Base-by-base conservation (phyloP, 2,888 invertebrate species). In the Athalia cordata region DNA sequence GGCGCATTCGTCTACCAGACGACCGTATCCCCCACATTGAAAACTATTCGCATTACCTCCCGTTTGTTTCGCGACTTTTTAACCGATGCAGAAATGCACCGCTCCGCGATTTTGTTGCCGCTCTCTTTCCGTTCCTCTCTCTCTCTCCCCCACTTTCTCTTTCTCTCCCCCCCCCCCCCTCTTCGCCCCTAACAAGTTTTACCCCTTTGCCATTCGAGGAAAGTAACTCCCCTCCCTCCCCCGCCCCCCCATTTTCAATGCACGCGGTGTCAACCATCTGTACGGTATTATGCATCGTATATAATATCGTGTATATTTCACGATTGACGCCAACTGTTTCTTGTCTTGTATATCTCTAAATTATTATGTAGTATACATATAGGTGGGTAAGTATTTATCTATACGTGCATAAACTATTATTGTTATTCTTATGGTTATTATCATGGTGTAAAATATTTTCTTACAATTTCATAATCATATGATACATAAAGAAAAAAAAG, bases 301-400 rank as follows among this genome's bases (percentile, higher is more conserved):
- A 52, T 11, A 2, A 52, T 52, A 52, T 11, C 66, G 66, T 29
- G 47, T 66, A 47, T 49, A 66, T 66, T 66, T 47, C 66, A 68
- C 68, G 68, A 68, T 68, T 68, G 52, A 55, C 68, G 68, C 68
- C 52, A 68, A 68, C 68, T 68, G 52, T 68, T 68, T 68, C 47
- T 55, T 68, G 52, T 55, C n/a, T 1, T 11, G 3, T 55, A 8
- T 29, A 29, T 29, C 29, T 29, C 29, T 29, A 29, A 29, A 29
- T 29, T 29, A 29, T 29, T 29, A 29, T 29, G 29, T 29, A 2
- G 29, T 29, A 29, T 29, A 29, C 2, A 29, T 29, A 29, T 29
- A 29, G 29, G n/a, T n/a, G n/a, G n/a, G n/a, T n/a, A n/a, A n/a
- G n/a, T n/a, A n/a, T n/a, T n/a, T n/a, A n/a, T n/a, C n/a, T 29